Evolutionary conservation across 2,888 invertebrate species (phyloP).

Genomic region (Chaetogeoica ovagalla): DNA sequence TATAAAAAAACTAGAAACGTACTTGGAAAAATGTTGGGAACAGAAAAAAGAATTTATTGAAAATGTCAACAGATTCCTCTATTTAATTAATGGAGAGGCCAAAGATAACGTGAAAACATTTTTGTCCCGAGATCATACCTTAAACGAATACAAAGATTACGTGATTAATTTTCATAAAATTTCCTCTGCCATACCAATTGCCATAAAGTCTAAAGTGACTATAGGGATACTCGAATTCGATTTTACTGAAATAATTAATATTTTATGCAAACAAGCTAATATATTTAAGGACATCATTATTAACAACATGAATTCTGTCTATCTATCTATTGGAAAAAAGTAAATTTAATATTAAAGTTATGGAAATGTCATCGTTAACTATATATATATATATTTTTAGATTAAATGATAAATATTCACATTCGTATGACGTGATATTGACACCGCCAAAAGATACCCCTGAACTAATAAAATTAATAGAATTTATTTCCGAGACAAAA

Average conservation of each 20-base stretch:
- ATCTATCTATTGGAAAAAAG: neutral
- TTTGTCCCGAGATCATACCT: conserved; percentile 66
- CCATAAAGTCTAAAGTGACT: conserved; percentile 69
- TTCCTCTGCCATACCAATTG: conserved; percentile 62
- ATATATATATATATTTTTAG: conserved; percentile 60
- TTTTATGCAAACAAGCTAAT: conserved; percentile 11
- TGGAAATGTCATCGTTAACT: too few relatives aligned
- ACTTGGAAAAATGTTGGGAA: conserved; percentile 27
- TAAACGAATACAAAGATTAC: conserved; percentile 63
- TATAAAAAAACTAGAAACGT: neutral
- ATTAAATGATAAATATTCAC: conserved; percentile 80
- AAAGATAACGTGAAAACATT: conserved; percentile 69
- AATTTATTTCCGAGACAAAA: conserved; percentile 75
- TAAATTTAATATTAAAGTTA: neutral
- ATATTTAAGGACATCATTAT: neutral
- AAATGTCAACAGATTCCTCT: conserved; percentile 80
- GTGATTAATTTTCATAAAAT: conserved; percentile 61
- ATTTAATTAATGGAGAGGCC: conserved; percentile 75
- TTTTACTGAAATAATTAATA: conserved; percentile 73
- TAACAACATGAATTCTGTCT: neutral
- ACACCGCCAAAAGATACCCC: conserved; percentile 67
- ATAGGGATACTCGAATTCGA: conserved; percentile 86
- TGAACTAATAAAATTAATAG: conserved; percentile 55
- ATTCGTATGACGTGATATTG: conserved; percentile 76
- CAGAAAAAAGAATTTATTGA: conserved; percentile 59